These are phyloP conservation scores for Anthonomus grandis DNA, from an alignment of 1,140 invertebrate species.

Conservation along the genomic window DNA sequence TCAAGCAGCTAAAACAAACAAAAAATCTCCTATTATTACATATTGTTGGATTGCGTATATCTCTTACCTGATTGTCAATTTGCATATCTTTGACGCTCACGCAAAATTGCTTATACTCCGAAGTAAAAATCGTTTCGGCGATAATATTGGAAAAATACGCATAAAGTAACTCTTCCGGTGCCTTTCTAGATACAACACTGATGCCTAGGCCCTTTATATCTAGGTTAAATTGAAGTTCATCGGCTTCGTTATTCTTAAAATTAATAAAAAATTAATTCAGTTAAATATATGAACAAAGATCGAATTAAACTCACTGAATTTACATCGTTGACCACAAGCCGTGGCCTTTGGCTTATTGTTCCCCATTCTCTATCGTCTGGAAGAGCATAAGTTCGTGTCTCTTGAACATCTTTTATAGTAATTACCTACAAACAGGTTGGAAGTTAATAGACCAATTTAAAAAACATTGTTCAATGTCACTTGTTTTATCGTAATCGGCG, in stretches of 20 bases:
- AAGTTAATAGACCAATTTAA: no score
- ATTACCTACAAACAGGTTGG: slow-evolving; percentile 58
- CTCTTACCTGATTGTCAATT: slow-evolving; percentile 77
- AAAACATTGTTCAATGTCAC: no score
- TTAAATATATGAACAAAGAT: neutral
- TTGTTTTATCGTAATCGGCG: no score
- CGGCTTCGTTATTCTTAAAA: slow-evolving; percentile 29
- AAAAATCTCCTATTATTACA: no score
- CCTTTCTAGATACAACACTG: slow-evolving; percentile 75
- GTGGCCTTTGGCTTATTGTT: slow-evolving; percentile 55
- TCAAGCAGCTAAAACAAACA: slow-evolving; percentile 66
- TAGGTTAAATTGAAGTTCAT: slow-evolving; percentile 61
- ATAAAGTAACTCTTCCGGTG: slow-evolving; percentile 85
- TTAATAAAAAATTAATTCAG: slow-evolving; percentile 1
- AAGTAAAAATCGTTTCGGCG: slow-evolving; percentile 61
- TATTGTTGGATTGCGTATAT: neutral
- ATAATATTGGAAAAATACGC: slow-evolving; percentile 70
- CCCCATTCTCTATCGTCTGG: slow-evolving; percentile 58
- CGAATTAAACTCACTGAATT: slow-evolving; percentile 13
- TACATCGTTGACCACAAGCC: slow-evolving; percentile 41
- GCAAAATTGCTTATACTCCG: slow-evolving; percentile 61
- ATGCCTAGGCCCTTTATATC: slow-evolving; percentile 73
- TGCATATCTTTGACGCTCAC: slow-evolving; percentile 78
- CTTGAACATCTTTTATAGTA: slow-evolving; percentile 75
- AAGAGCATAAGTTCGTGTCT: slow-evolving; percentile 55